A percentile compares a stretch with the other conserved stretches of the same genome.
Conservation (phyloP, 1,140 invertebrate species). For the Stenopsyche tienmushanensis region DNA sequence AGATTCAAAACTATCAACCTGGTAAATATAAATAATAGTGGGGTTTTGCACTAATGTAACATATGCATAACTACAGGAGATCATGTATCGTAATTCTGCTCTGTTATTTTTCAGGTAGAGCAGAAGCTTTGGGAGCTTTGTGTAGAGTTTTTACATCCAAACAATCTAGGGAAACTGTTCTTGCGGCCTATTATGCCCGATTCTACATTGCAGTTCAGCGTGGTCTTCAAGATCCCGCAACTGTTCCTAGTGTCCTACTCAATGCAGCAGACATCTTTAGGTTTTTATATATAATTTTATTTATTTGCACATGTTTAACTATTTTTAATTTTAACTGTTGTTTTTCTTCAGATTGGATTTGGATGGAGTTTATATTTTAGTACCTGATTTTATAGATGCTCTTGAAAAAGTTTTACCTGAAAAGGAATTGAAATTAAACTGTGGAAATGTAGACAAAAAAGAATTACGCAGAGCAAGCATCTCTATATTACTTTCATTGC, state of each 20-base stretch:
- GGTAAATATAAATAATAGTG: no score
- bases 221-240: conserved; percentile 68
- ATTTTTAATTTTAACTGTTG: conserved; percentile 3
- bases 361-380: conserved; percentile 87
- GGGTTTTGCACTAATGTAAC: no score
- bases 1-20: conserved; percentile 52
- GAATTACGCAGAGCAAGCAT: conserved; percentile 89
- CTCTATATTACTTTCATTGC: conserved; percentile 83
- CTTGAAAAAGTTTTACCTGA: conserved; percentile 85
- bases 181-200: conserved; percentile 90
- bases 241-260: conserved; percentile 50
- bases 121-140: conserved; percentile 92
- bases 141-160: conserved; percentile 96
- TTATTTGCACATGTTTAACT: conserved; percentile 1
- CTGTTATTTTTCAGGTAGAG: conserved; percentile 65
- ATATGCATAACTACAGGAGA: no score
- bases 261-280: conserved; percentile 52
- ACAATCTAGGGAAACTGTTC: conserved; percentile 92
- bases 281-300: conserved; percentile 35
- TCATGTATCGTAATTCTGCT: no score
- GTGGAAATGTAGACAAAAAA: conserved; percentile 64
- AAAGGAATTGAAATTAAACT: conserved; percentile 69
- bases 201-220: conserved; percentile 92
- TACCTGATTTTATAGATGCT: conserved; percentile 86
- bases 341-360: conserved; percentile 82